A percentile compares a stretch with the other conserved stretches of the same genome.
These are phyloP conservation scores for Watsonalla cultraria DNA, from an alignment of 2,888 invertebrate genomes.

Conservation along the genomic window DNA sequence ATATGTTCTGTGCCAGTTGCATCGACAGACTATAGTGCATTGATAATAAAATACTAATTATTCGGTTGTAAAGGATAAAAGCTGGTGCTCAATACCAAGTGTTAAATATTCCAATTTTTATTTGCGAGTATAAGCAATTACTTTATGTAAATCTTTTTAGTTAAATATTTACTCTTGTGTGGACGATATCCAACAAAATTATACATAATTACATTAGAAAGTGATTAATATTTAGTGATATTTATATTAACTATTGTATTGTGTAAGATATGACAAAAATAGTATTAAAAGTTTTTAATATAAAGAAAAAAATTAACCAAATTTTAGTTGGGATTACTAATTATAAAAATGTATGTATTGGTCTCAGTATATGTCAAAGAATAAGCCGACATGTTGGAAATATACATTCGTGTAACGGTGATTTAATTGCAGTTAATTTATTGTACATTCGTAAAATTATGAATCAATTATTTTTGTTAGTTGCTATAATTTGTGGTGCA, in stretches of 20 bases:
- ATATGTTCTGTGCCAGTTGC: too few relatives aligned
- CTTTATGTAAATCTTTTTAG: neutral
- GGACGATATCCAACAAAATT: constrained; percentile 9
- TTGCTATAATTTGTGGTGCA: constrained; percentile 27
- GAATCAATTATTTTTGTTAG: constrained; percentile 25
- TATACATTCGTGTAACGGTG: neutral
- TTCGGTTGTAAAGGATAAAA: neutral
- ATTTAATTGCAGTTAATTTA: constrained; percentile 1
- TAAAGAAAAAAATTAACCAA: constrained; percentile 58
- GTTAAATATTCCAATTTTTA: neutral
- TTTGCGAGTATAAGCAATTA: constrained; percentile 1
- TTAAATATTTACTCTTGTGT: neutral
- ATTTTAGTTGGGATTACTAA: constrained; percentile 57
- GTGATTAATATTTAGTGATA: constrained; percentile 62
- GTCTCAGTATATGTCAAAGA: constrained; percentile 75
- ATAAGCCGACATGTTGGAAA: constrained; percentile 3
- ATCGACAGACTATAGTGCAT: too few relatives aligned
- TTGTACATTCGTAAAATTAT: constrained; percentile 20
- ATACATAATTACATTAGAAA: constrained; percentile 25
- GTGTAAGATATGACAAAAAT: constrained; percentile 50
- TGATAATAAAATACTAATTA: neutral
- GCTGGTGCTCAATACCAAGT: neutral
- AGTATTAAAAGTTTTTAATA: constrained; percentile 41
- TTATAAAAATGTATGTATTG: constrained; percentile 54
- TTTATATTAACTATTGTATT: constrained; percentile 43